These are phyloP conservation scores for Daubentonia madagascariensis DNA, from an alignment of 2,113 vertebrate species.

Conservation along the genomic window DNA sequence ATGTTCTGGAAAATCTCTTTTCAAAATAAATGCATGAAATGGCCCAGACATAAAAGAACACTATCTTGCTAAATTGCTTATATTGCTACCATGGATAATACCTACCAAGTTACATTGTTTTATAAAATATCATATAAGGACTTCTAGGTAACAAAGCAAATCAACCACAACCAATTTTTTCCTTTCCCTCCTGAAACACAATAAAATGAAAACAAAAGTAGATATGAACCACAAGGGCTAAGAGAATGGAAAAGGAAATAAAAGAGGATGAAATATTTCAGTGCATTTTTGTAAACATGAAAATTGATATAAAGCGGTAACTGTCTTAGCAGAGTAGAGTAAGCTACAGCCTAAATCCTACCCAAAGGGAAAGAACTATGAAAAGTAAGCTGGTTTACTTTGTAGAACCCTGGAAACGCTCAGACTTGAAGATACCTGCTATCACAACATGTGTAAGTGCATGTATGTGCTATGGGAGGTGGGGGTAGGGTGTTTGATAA, in stretches of 20 bases:
- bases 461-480: not conserved
- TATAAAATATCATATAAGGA: not conserved
- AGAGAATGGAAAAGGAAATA: not conserved
- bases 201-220: not conserved
- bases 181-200: not conserved
- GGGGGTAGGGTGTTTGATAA: not conserved
- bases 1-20: not conserved
- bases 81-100: not conserved
- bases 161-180: not conserved
- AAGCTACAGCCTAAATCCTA: not conserved
- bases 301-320: not conserved
- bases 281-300: not conserved
- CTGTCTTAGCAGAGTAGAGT: not conserved
- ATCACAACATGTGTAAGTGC: not conserved
- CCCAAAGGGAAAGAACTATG: not conserved
- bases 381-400: not conserved
- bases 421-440: not conserved
- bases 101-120: not conserved
- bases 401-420: not conserved
- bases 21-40: not conserved
- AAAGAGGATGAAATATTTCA: not conserved
- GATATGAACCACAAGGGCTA: not conserved
- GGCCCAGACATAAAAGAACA: not conserved
- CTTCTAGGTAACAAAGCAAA: not conserved
- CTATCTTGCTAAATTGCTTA: not conserved